Evolutionary conservation across 1,140 invertebrate genomes (phyloP).

Genomic region (Leguminivora glycinivorella): DNA sequence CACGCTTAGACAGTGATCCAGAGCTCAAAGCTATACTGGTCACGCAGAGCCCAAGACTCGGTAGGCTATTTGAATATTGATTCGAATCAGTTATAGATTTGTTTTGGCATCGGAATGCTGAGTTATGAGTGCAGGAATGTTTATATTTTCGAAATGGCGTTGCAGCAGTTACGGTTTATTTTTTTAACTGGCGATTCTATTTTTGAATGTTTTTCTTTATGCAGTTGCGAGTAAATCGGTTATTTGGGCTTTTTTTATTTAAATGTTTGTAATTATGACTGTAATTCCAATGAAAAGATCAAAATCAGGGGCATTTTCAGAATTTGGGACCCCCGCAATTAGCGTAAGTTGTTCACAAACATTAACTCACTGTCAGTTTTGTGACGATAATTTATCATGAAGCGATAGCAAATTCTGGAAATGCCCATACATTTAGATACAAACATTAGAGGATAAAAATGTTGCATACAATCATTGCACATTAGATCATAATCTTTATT

Average conservation of each 20-base stretch:
- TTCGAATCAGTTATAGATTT: conserved; percentile 16
- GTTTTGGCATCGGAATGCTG: conserved; percentile 27
- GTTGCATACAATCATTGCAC: no score
- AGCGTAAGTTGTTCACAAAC: no score
- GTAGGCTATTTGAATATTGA: neutral
- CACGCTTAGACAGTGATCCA: neutral
- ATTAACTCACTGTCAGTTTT: no score
- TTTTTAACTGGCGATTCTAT: neutral
- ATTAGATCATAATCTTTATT: no score
- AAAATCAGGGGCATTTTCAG: no score
- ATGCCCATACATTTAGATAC: no score
- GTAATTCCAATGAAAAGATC: no score
- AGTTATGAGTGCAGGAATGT: conserved; percentile 25
- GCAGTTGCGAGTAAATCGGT: neutral
- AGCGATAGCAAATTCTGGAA: no score
- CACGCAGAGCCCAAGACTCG: neutral
- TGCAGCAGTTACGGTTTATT: neutral
- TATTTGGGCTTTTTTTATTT: neutral
- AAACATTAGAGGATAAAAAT: no score
- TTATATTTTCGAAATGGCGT: conserved; percentile 19
- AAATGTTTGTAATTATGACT: neutral
- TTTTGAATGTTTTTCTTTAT: neutral
- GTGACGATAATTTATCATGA: no score
- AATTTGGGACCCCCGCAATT: no score
- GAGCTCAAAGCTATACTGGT: neutral